Conservation (phyloP, 2,797 vertebrate genomes). For the Allobates femoralis region DNA sequence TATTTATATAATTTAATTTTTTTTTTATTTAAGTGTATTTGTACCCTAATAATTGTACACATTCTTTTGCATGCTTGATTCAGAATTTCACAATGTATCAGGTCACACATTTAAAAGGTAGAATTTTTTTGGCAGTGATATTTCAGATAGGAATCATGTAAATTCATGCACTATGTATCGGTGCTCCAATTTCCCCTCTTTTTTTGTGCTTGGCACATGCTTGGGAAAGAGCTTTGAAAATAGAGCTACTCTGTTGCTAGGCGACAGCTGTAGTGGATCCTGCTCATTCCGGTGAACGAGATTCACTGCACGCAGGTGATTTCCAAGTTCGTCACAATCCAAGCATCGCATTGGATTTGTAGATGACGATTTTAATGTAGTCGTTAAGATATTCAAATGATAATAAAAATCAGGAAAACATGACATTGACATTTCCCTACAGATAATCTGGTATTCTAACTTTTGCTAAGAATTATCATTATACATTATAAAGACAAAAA, state of each 20-base stretch:
- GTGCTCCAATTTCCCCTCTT: slow-evolving; percentile 57
- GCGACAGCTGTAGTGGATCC: slow-evolving; percentile 51
- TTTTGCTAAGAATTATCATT: not conserved
- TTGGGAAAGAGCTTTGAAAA: slow-evolving; percentile 61
- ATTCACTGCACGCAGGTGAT: slow-evolving; percentile 55
- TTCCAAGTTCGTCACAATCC: slow-evolving; percentile 54
- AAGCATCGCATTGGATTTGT: slow-evolving; percentile 20
- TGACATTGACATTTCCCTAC: not conserved
- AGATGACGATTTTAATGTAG: not conserved
- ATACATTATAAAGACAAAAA: not conserved
- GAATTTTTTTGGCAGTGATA: slow-evolving; percentile 55
- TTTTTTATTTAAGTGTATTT: not conserved
- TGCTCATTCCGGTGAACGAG: slow-evolving; percentile 40
- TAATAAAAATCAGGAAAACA: not conserved
- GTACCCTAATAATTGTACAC: slow-evolving; percentile 32
- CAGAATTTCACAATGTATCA: slow-evolving; percentile 48
- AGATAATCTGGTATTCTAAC: not conserved
- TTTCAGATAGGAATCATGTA: slow-evolving; percentile 45
- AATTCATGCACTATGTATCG: slow-evolving; percentile 50
- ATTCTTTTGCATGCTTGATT: slow-evolving; percentile 47
- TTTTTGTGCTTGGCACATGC: slow-evolving; percentile 59
- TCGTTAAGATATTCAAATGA: slow-evolving; percentile 28
- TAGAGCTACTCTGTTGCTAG: slow-evolving; percentile 62
- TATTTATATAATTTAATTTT: no score
- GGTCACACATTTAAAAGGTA: slow-evolving; percentile 57